Conservation (phyloP, 2,888 invertebrate species). For the Drosophila austrosaltans region DNA sequence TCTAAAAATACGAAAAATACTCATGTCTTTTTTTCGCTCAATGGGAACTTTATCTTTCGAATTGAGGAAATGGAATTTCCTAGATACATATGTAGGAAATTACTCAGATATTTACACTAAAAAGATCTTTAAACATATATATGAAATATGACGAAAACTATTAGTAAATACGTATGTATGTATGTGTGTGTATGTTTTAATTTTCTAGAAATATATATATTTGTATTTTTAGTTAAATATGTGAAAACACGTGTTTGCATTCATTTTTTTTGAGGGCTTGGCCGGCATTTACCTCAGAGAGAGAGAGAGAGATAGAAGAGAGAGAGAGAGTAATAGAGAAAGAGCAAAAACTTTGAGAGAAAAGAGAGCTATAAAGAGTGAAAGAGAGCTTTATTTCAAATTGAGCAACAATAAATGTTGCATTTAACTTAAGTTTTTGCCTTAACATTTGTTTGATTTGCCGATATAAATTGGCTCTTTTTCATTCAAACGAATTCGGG, state of each 20-base stretch:
- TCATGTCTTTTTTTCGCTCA: too few species aligned
- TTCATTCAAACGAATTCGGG: not conserved
- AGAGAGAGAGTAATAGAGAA: slow-evolving; percentile 7
- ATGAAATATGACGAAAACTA: too few species aligned
- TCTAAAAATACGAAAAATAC: slow-evolving; percentile 41
- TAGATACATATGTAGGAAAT: too few species aligned
- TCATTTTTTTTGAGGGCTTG: not conserved
- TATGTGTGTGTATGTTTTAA: too few species aligned
- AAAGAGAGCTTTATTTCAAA: not conserved
- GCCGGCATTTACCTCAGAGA: slow-evolving; percentile 10
- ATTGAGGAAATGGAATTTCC: too few species aligned
- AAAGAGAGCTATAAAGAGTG: not conserved
- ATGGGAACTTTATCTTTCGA: too few species aligned
- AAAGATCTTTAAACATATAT: too few species aligned
- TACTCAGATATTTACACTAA: too few species aligned
- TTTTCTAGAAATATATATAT: too few species aligned
- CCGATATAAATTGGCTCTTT: not conserved
- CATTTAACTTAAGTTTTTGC: not conserved
- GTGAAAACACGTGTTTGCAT: slow-evolving; percentile 2
- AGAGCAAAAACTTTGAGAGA: not conserved
- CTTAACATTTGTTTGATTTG: not conserved
- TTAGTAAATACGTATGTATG: too few species aligned
- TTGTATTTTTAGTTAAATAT: not conserved
- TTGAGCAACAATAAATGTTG: not conserved
- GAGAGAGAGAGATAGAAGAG: slow-evolving; percentile 1